Percentiles rank a stretch among this genome's conserved stretches.
phyloP scores from a whole-genome alignment of 2,113 vertebrate species.

The Chinchilla lanigera region DNA sequence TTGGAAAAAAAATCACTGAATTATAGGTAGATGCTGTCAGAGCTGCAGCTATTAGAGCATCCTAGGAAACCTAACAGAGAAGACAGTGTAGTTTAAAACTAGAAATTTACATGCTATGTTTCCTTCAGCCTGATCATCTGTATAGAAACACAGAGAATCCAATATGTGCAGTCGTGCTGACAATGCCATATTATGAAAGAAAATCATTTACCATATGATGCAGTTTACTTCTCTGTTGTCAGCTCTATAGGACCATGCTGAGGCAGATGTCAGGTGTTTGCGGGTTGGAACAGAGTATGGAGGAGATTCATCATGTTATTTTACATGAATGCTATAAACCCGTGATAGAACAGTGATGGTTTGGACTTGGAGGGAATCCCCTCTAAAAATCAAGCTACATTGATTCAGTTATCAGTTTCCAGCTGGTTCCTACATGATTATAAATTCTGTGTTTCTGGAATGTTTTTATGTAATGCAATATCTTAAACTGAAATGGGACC shows the following conservation, averaged over 20 bases:
- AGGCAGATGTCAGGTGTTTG: not conserved
- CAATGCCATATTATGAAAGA: constrained; percentile 60
- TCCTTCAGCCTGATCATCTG: constrained; percentile 70
- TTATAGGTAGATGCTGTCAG: constrained; percentile 39
- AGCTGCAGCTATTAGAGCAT: constrained; percentile 45
- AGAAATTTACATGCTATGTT: constrained; percentile 55
- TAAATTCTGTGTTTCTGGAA: constrained; percentile 23
- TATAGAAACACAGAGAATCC: constrained; percentile 42
- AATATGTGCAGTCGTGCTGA: constrained; percentile 75
- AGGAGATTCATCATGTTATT: not conserved
- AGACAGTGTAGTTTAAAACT: not conserved
- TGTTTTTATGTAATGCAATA: not conserved
- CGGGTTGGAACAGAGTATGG: not conserved
- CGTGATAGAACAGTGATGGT: constrained; percentile 57
- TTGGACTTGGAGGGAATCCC: constrained; percentile 40
- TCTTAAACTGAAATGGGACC: constrained; percentile 15
- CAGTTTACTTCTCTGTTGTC: constrained; percentile 54
- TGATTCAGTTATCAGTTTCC: constrained; percentile 54
- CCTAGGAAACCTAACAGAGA: constrained; percentile 1
- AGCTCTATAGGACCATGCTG: constrained; percentile 23
- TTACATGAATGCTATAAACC: constrained; percentile 63
- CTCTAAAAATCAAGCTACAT: constrained; percentile 54
- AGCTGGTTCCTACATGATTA: constrained; percentile 50
- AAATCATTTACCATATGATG: constrained; percentile 68
- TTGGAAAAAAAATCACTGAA: not conserved